phyloP scores from a whole-genome alignment of 2,113 vertebrate genomes.

The Microtus ochrogaster region DNA sequence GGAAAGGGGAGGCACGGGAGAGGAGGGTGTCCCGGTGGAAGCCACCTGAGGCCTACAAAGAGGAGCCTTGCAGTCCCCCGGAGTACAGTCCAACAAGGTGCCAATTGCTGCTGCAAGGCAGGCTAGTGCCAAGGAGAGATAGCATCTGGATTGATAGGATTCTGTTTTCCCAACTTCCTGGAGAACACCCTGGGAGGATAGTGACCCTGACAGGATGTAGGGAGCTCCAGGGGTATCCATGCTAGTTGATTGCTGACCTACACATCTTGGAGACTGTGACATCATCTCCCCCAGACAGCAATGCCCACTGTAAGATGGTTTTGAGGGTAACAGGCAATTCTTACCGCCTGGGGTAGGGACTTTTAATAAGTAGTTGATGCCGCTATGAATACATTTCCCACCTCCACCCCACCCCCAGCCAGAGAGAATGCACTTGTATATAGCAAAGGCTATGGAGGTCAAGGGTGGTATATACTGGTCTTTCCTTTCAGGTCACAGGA shows the following conservation, averaged over 20 bases:
- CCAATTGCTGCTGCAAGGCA: not conserved
- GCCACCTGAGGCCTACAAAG: not conserved
- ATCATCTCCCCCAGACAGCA: no score
- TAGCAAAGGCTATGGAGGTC: not conserved
- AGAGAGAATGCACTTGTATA: not conserved
- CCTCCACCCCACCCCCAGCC: no score
- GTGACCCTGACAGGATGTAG: not conserved
- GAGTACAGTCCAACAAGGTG: not conserved
- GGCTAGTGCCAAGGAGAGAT: not conserved
- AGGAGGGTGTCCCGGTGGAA: no score
- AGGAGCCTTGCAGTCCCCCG: fast-evolving
- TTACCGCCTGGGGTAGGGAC: fast-evolving
- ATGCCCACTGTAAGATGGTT: not conserved
- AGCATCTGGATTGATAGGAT: not conserved
- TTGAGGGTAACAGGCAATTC: not conserved
- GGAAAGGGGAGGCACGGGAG: no score
- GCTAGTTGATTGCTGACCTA: no score
- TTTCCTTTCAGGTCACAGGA: not conserved
- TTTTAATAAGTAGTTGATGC: not conserved
- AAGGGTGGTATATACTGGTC: not conserved
- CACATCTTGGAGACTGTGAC: fast-evolving
- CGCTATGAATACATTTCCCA: not conserved
- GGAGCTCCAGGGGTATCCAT: fast-evolving
- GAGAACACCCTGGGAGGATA: not conserved
- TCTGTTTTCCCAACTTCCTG: not conserved